A percentile compares a stretch with the other conserved stretches of the same genome.
Conservation (phyloP, 2,113 vertebrate species). For the Apteryx mantelli region DNA sequence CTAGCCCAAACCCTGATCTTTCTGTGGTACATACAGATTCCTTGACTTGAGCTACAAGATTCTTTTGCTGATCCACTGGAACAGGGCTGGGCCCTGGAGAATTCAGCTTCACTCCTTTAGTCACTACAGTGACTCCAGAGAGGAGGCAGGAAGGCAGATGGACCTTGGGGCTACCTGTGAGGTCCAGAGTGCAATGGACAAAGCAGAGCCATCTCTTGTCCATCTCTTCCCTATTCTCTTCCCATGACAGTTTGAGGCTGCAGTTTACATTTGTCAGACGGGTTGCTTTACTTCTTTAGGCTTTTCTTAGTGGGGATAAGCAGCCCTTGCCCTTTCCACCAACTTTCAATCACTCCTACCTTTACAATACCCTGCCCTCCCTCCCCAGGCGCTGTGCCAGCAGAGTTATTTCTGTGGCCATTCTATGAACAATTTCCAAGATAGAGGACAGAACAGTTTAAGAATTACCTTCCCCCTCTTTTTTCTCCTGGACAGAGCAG, state of each 20-base stretch:
- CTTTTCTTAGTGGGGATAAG: neutral
- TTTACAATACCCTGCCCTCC: rapidly evolving
- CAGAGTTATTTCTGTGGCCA: neutral
- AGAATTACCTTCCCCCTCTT: neutral
- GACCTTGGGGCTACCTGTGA: neutral
- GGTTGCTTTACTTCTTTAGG: neutral
- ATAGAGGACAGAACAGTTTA: neutral
- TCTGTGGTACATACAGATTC: neutral
- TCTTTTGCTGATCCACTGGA: neutral
- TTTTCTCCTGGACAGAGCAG: neutral
- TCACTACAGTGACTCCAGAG: neutral
- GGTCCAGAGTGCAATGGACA: neutral
- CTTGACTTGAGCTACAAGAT: neutral
- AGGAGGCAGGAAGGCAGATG: neutral
- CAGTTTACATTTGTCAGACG: neutral
- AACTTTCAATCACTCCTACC: neutral
- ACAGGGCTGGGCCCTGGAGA: neutral
- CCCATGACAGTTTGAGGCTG: neutral
- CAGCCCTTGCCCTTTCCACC: neutral
- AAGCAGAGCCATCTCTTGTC: neutral
- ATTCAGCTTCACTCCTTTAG: neutral
- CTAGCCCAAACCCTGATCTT: neutral
- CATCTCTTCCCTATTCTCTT: neutral
- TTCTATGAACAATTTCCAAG: neutral
- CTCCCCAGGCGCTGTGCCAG: neutral